phyloP scores from a whole-genome alignment of 2,113 vertebrate species.

The Thryonomys swinderianus region DNA sequence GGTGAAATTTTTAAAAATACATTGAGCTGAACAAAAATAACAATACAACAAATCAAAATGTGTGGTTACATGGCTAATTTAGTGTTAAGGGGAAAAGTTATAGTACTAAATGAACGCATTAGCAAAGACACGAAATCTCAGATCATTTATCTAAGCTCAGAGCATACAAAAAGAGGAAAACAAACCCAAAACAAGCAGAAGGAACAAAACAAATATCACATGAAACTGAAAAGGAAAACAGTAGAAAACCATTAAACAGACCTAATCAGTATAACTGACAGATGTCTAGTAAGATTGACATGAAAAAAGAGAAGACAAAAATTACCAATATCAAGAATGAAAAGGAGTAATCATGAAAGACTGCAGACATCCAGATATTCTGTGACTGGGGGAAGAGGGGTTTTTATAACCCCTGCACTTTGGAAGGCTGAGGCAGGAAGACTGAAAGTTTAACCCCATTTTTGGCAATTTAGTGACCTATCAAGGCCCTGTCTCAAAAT shows the following conservation, averaged over 20 bases:
- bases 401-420: not conserved
- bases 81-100: not conserved
- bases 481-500: not conserved
- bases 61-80: not conserved
- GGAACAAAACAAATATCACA: not conserved
- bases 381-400: not conserved
- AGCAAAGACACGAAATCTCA: not conserved
- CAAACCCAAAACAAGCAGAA: not conserved
- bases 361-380: not conserved
- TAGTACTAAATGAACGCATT: not conserved
- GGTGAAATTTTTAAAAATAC: not conserved
- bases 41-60: not conserved
- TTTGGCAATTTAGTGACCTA: not conserved
- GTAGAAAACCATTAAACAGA: not conserved
- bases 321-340: not conserved
- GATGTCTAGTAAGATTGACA: not conserved
- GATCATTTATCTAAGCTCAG: not conserved
- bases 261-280: not conserved
- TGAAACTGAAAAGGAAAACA: not conserved
- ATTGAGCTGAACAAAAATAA: not conserved
- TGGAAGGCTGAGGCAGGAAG: not conserved
- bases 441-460: not conserved
- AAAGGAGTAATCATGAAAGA: not conserved
- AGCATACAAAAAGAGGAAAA: not conserved
- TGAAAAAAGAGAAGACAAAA: not conserved